phyloP scores from a whole-genome alignment of 2,797 vertebrate genomes.

The Geotrypetes seraphini region DNA sequence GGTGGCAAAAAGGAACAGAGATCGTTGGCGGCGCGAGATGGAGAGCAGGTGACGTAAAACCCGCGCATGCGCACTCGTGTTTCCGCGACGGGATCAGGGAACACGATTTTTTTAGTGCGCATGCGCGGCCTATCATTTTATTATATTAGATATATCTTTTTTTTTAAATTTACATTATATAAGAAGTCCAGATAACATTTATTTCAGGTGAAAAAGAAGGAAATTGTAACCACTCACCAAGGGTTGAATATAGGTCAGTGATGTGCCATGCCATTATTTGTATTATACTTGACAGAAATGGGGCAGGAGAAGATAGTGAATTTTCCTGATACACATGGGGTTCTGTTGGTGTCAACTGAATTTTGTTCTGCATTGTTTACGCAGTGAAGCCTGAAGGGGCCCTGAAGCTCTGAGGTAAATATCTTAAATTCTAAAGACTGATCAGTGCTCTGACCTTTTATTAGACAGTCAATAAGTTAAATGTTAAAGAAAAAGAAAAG shows the following conservation, averaged over 20 bases:
- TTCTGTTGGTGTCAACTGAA: conserved; percentile 42
- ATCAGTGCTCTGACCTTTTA: conserved; percentile 12
- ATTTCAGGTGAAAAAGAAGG: conserved; percentile 8
- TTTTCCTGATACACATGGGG: conserved; percentile 20
- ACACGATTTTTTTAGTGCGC: no score
- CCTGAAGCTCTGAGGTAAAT: conserved; percentile 30
- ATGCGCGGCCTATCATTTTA: no score
- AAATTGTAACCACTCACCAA: conserved; percentile 26
- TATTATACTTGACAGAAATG: conserved; percentile 53
- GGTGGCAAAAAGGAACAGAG: no score
- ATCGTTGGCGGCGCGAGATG: no score
- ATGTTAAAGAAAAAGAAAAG: conserved; percentile 5
- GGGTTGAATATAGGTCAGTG: conserved; percentile 35
- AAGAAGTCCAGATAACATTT: not conserved
- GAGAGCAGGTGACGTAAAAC: no score
- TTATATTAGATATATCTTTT: no score
- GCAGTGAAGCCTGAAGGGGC: conserved; percentile 35
- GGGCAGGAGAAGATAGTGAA: conserved; percentile 25
- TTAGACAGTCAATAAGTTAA: conserved; percentile 19
- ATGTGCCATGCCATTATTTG: conserved; percentile 30
- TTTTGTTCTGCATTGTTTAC: conserved; percentile 32
- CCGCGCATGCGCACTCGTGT: no score
- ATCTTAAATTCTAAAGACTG: conserved; percentile 27
- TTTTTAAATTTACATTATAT: conserved; percentile 8
- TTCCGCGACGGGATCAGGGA: no score